Evolutionary conservation across 2,888 invertebrate genomes (phyloP), one percentile per base, ranked within the genome.

Genomic region (Meliscaeva auricollis): DNA sequence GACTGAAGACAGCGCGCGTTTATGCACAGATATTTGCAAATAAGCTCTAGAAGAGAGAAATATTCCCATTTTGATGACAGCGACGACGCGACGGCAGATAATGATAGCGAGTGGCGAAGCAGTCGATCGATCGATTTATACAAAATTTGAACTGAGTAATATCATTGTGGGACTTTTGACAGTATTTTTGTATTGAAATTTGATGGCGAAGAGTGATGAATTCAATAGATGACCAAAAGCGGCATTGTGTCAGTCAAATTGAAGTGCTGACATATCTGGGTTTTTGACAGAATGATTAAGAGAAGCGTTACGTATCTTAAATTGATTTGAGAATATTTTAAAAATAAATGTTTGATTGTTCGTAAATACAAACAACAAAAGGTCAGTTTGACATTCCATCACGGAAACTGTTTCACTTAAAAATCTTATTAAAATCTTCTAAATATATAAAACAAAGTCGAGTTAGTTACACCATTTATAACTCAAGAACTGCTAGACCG

Each of bases 11-110:
- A 72, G 68, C 78, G 78, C 46, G 15, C 72, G n/a, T n/a, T n/a
- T n/a, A n/a, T n/a, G 77, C 60, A 83, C 62, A 56, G 41, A 54
- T 68, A 78, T 73, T 78, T 69, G 62, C 76, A 74, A 76, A 81
- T 75, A 35, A 15, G 52, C 72, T 58, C 13, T 35, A 6, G 35
- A 66, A 66, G 50, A 48, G 66, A 35, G 48, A 32, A 17, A 17
- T 17, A 50, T 48, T 4, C n/a, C 26, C 46, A 8, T n/a, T n/a
- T n/a, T n/a, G n/a, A 32, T 17, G 30, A 26, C 62, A 11, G 20
- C 52, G 52, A 22, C 26, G 13, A 0, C 6, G 26, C 4, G 62
- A 11, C 58, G 20, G 6, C 66, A n/a, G 60, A 50, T n/a, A 26
- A 30, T 62, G 62, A 62, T 46, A 64, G 64, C 7, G 26, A 62